Conservation (phyloP, 2,113 vertebrate species). For the Sisor rabdophorus region DNA sequence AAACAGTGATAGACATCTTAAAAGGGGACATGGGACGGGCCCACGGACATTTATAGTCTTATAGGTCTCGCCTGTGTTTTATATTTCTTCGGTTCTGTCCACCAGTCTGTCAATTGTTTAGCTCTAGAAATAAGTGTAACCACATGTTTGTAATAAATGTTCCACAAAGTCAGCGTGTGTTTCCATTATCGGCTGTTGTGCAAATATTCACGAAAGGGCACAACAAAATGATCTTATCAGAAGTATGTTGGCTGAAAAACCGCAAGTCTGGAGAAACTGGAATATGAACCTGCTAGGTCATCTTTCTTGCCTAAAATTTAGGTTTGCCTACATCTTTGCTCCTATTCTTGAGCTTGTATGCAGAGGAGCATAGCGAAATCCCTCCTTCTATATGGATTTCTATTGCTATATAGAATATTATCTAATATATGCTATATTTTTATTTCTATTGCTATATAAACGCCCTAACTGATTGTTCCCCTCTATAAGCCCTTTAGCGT, state of each 20-base stretch:
- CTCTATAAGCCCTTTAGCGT: neutral
- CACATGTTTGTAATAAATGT: neutral
- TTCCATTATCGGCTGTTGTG: neutral
- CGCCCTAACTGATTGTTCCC: too few relatives aligned
- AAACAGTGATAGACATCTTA: constrained; percentile 42
- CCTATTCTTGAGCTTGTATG: too few relatives aligned
- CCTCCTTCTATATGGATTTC: too few relatives aligned
- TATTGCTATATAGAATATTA: too few relatives aligned
- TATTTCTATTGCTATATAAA: too few relatives aligned
- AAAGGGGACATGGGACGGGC: constrained; percentile 27
- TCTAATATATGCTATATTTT: too few relatives aligned
- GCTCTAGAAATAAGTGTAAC: neutral
- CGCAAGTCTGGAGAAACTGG: neutral
- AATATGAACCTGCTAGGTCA: neutral
- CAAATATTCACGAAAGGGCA: neutral
- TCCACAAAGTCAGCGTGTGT: constrained; percentile 3
- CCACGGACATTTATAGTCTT: constrained; percentile 22
- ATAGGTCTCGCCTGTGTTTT: constrained; percentile 5
- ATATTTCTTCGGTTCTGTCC: neutral
- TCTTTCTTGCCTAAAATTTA: neutral
- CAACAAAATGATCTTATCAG: neutral
- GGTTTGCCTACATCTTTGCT: neutral
- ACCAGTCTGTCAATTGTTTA: neutral
- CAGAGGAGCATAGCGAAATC: too few relatives aligned
- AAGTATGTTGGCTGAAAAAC: neutral